Base-by-base conservation (phyloP, 35 echinoderm and acorn worm genomes). In the Chiridota heheva region DNA sequence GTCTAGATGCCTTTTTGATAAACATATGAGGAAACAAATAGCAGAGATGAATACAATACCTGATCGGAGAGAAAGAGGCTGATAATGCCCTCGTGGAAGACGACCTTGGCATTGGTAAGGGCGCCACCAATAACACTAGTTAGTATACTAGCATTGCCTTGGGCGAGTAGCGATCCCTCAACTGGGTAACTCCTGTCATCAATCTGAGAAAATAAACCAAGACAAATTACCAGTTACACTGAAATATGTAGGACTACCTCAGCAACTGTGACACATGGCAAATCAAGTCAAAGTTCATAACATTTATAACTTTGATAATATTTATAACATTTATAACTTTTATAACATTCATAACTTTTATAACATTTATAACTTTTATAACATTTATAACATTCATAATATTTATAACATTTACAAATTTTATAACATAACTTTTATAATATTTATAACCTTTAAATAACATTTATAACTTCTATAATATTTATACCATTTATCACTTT, bases 11-110 rank as follows among this genome's bases (percentile, higher is more conserved):
- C n/a, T 51, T 8, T 12, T 51, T 8, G n/a, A 8, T 12, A n/a
- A 53, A 26, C n/a, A 62, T 20, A 31, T 62, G 6, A 62, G 22
- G 6, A 24, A 67, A 6, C 34, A 3, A 27, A 67, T 7, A 18
- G 25, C 13, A 13, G 30, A 6, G 30, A 26, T 63, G 6, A 63
- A 30, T 48, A 12, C 0, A n/a, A 58, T 59, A 77, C 73, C 48
- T 77, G 47, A n/a, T 60, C 73, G 2, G 73, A 55, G 2, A 58
- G 20, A 33, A 93, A 93, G 29, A 93, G 68, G 25, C 83, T 80
- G 13, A 93, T 61, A 60, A 47, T 83, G 3, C 82, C 90, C 43
- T 93, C 70, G 70, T 93, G 84, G 41, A 93, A 57, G 42, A 93
- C 79, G 20, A 93, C 70, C 60, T 81, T 93, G 43, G 84, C 69